Base-by-base conservation (phyloP, 2,888 invertebrate genomes). In the Digitonthophagus gazella region DNA sequence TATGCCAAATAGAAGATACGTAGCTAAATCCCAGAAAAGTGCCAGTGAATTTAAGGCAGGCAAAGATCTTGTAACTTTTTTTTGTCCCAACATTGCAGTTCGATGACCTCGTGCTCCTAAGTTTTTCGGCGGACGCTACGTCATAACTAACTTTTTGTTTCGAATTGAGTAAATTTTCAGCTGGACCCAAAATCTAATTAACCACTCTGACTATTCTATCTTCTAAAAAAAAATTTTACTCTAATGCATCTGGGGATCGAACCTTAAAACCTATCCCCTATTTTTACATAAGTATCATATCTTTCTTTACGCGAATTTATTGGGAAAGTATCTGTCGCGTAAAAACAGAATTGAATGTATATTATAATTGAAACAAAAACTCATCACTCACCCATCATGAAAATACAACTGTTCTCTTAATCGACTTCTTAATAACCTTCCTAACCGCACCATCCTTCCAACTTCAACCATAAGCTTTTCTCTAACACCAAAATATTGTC, bases 131-230 rank as follows among this genome's bases (percentile, higher is more conserved):
- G n/a, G 88, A 89, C 6, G 86, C 81, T 1, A 90, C 87, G 77
- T 92, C 90, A 77, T 89, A 90, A 3, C 93, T 93, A 55, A 93
- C 90, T 77, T 90, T 89, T 72, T 86, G 87, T 76, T 91, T 88
- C 0, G 89, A 87, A 74, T 90, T 89, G 64, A 93, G 83, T 82
- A 92, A 86, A 74, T 87, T 88, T 80, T 93, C 93, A 1, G 91
- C 93, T 65, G 90, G 89, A 44, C 90, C 91, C 65, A 92, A 80
- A 69, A 93, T 90, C 93, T 92, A 93, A 77, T 91, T 90, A 15
- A 90, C 90, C 44, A 93, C 91, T 80, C 88, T 85, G n/a, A 86
- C 85, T 71, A 90, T 87, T 44, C 89, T 89, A 75, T 88, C 87
- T 75, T 89, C 89, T 55, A 91, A 80, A 44, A 84, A n/a, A n/a